These are phyloP conservation scores for Diadema setosum DNA, from an alignment of 35 echinoderm and acorn worm species.

Conservation along the genomic window DNA sequence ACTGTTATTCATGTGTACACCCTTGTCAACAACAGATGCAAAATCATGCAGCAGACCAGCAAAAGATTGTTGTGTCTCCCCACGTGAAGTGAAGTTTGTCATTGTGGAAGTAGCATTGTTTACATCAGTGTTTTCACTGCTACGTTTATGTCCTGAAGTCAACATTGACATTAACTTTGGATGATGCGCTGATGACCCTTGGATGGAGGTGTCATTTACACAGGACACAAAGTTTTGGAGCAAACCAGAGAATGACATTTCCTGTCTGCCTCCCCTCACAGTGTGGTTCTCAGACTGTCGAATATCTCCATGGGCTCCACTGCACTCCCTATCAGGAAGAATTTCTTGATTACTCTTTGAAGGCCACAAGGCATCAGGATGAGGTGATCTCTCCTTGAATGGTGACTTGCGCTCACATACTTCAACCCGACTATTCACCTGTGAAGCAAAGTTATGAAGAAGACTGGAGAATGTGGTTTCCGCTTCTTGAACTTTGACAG, in stretches of 20 bases:
- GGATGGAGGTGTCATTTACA: neutral
- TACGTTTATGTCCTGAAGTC: neutral
- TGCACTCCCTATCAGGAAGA: neutral
- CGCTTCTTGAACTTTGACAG: neutral
- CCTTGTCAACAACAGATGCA: conserved; percentile 6
- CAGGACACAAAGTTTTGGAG: conserved; percentile 17
- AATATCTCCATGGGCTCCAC: neutral
- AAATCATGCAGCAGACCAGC: conserved; percentile 1
- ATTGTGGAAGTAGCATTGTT: neutral
- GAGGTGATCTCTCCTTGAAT: neutral
- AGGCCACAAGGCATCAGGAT: neutral
- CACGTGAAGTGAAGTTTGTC: neutral
- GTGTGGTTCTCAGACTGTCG: neutral
- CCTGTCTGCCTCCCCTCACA: neutral
- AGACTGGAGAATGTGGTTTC: neutral
- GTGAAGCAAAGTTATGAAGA: neutral
- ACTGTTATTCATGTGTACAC: neutral
- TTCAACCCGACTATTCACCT: conserved; percentile 1
- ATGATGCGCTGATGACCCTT: neutral
- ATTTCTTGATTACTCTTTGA: neutral
- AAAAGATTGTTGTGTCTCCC: neutral
- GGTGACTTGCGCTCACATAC: neutral
- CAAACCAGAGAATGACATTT: neutral
- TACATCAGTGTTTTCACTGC: neutral
- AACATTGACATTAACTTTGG: neutral